Evolutionary conservation across 2,888 invertebrate genomes (phyloP).

Genomic region (Eremobia ochroleuca): DNA sequence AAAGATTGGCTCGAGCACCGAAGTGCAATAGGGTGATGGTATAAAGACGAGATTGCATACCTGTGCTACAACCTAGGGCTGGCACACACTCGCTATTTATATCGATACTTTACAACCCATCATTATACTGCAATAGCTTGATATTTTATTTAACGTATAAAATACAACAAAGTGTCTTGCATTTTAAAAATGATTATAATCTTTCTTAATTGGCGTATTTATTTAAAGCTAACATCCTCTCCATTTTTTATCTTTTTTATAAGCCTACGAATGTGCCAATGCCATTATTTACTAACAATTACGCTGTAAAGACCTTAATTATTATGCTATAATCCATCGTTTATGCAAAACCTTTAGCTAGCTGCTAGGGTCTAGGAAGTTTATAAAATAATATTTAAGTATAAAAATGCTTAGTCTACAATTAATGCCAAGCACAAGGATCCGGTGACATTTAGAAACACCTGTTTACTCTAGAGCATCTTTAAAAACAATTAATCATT

Average conservation of each 20-base stretch:
- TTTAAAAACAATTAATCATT: constrained; percentile 40
- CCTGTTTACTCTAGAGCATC: constrained; percentile 47
- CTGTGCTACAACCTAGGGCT: constrained; percentile 81
- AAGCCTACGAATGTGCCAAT: constrained; percentile 5
- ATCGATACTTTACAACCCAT: constrained; percentile 74
- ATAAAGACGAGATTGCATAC: constrained; percentile 86
- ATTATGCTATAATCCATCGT: constrained; percentile 23
- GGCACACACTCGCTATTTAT: constrained; percentile 59
- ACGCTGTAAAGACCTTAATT: constrained; percentile 38
- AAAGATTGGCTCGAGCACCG: constrained; percentile 78
- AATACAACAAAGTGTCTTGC: constrained; percentile 28
- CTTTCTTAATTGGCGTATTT: constrained; percentile 57
- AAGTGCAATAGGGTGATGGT: constrained; percentile 84
- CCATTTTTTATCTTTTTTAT: constrained; percentile 35
- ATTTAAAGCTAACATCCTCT: constrained; percentile 45
- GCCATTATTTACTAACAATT: constrained; percentile 48
- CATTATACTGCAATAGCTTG: constrained; percentile 49
- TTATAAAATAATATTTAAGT: constrained; percentile 31
- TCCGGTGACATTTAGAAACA: constrained; percentile 46
- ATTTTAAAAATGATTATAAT: constrained; percentile 36
- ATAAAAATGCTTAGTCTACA: constrained; percentile 21
- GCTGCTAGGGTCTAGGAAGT: not conserved
- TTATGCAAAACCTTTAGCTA: constrained; percentile 50
- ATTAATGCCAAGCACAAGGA: constrained; percentile 35
- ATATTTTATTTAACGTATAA: constrained; percentile 42